These are phyloP conservation scores for Parnassius mnemosyne DNA, from an alignment of 2,888 invertebrate genomes.

Conservation along the genomic window DNA sequence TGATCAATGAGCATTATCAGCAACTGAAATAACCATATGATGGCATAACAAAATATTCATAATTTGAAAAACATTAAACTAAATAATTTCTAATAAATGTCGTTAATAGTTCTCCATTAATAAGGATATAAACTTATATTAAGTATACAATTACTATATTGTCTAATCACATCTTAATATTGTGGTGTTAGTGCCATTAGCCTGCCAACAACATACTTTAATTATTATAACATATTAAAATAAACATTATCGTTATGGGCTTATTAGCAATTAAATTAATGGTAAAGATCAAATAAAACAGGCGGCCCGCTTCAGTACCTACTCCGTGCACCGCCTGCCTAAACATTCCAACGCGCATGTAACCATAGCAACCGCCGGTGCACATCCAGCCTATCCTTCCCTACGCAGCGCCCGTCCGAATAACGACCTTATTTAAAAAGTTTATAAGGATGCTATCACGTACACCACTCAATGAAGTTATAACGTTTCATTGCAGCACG, in stretches of 20 bases:
- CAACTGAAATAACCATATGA: neutral
- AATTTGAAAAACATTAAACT: too few relatives aligned
- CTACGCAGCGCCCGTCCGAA: constrained; percentile 52
- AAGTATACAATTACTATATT: constrained; percentile 5
- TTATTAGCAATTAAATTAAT: constrained; percentile 52
- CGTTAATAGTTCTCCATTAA: constrained; percentile 10
- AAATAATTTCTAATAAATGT: neutral
- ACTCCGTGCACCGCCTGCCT: constrained; percentile 39
- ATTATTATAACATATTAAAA: constrained; percentile 30
- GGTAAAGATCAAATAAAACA: constrained; percentile 62
- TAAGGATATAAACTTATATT: constrained; percentile 13
- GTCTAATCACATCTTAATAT: constrained; percentile 14
- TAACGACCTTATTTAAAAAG: constrained; percentile 60
- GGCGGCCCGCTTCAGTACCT: constrained; percentile 53
- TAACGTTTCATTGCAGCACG: constrained; percentile 72
- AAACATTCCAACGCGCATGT: constrained; percentile 71
- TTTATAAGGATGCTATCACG: constrained; percentile 57
- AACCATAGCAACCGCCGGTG: constrained; percentile 79
- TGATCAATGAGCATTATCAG: too few relatives aligned
- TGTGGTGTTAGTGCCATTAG: constrained; percentile 16
- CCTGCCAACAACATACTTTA: constrained; percentile 14
- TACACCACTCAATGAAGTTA: constrained; percentile 69
- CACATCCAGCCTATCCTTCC: constrained; percentile 50
- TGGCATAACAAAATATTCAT: too few relatives aligned
- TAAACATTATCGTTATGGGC: constrained; percentile 37